Base-by-base conservation (phyloP, 1,140 invertebrate genomes). In the Thaumetopoea pityocampa region DNA sequence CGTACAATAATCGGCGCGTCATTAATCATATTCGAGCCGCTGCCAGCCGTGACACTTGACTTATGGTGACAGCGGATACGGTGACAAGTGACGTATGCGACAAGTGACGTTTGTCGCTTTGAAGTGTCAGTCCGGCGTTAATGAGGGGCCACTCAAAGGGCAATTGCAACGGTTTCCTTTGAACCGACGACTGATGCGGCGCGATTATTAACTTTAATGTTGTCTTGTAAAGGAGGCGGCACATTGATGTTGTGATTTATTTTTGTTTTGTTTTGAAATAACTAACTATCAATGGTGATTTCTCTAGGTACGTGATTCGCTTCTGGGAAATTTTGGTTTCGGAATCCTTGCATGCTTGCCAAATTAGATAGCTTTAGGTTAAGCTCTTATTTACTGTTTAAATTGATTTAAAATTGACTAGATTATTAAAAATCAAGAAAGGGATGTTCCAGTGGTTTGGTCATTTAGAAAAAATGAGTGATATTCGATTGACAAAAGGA, bases 91-190 rank as follows among this genome's bases (percentile, higher is more conserved):
- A 38, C 42, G 37, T 44, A 36, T 44, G 49, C 56, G 59, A 68
- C 53, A 67, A 32, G 24, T 37, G 34, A 45, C 14, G 67, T 48
- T 41, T 36, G 49, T 43, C 49, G 30, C 67, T 74, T 71, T 77
- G 66, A 77, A 61, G 62, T 73, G 67, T 73, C 72, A 64, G 38
- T n/a, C 44, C 24, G 55, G 43, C 50, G 56, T 43, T 71, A 77
- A 73, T 69, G 58, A 69, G 62, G 33, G 54, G 46, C 36, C 20
- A 19, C 49, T 52, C 47, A 51, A 47, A 58, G 51, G 42, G 24
- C 42, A 45, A 45, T 29, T 35, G 24, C 33, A 45, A 45, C 33
- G 42, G 45, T 41, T 40, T 48, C 32, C 37, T 40, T 35, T 41
- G 40, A 33, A 33, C 37, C 6, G 30, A 41, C 36, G 45, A 48